Conservation (phyloP, 2,797 vertebrate species). For the Sternarchorhynchus goeldii region DNA sequence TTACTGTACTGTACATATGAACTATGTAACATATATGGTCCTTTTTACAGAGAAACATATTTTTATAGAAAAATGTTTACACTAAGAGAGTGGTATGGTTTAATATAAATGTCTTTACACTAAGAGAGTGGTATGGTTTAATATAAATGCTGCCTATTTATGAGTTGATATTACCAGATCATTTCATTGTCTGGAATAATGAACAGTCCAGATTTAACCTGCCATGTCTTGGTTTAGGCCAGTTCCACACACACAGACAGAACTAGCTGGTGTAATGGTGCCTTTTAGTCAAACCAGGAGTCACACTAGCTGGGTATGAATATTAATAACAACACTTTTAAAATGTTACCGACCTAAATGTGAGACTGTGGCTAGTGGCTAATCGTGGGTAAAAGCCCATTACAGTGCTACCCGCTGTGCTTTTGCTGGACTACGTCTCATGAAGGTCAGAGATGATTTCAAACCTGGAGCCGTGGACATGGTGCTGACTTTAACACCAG, state of each 20-base stretch:
- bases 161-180: conserved; percentile 23
- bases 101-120: too few species aligned
- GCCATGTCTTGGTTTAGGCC: conserved; percentile 26
- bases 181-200: conserved; percentile 15
- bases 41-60: background rate
- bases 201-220: conserved; percentile 44
- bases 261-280: conserved; percentile 72
- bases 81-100: too few species aligned
- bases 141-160: background rate
- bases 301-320: conserved; percentile 77
- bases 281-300: conserved; percentile 74
- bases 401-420: conserved; percentile 70
- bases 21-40: too few species aligned
- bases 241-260: conserved; percentile 10
- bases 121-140: background rate
- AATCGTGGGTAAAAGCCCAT: conserved; percentile 81
- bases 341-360: conserved; percentile 76
- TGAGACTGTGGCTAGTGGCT: conserved; percentile 67
- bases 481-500: conserved; percentile 75
- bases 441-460: conserved; percentile 82
- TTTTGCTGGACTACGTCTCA: conserved; percentile 75
- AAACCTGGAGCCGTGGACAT: conserved; percentile 76
- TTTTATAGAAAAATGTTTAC: too few species aligned
- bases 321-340: conserved; percentile 85
- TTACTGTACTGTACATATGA: background rate